These are phyloP conservation scores for Phragmatobia fuliginosa DNA, from an alignment of 2,888 invertebrate species.

Conservation along the genomic window DNA sequence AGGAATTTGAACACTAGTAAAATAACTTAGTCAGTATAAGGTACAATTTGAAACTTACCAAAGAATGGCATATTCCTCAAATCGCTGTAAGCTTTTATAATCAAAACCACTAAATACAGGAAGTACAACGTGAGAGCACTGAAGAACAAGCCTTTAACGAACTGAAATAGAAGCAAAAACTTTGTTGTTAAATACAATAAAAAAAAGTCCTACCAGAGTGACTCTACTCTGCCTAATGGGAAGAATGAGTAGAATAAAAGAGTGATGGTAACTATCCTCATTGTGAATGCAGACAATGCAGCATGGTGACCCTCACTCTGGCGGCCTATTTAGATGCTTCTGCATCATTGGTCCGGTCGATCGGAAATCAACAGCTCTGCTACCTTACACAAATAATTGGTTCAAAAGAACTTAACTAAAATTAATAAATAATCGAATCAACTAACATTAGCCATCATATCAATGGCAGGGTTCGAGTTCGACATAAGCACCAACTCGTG, in stretches of 20 bases:
- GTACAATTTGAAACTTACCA: conserved; percentile 88
- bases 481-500: conserved; percentile 60
- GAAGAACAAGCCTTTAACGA: conserved; percentile 96
- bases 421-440: conserved; percentile 73
- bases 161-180: conserved; percentile 82
- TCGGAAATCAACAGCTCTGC: too few species aligned
- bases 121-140: conserved; percentile 94
- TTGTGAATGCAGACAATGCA: too few species aligned
- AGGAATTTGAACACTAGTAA: too few species aligned
- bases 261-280: too few species aligned
- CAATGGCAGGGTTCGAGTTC: conserved; percentile 78
- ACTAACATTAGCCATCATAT: conserved; percentile 80
- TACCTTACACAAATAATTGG: too few species aligned
- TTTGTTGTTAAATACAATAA: too few species aligned
- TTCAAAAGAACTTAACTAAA: conserved; percentile 75
- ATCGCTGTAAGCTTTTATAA: conserved; percentile 97
- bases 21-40: background rate
- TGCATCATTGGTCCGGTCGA: too few species aligned
- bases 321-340: too few species aligned
- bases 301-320: too few species aligned
- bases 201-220: too few species aligned
- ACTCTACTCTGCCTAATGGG: too few species aligned
- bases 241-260: too few species aligned
- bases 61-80: conserved; percentile 98
- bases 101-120: conserved; percentile 93